These are phyloP conservation scores for Ormyrus pomaceus DNA, from an alignment of 2,888 invertebrate genomes.

Conservation along the genomic window DNA sequence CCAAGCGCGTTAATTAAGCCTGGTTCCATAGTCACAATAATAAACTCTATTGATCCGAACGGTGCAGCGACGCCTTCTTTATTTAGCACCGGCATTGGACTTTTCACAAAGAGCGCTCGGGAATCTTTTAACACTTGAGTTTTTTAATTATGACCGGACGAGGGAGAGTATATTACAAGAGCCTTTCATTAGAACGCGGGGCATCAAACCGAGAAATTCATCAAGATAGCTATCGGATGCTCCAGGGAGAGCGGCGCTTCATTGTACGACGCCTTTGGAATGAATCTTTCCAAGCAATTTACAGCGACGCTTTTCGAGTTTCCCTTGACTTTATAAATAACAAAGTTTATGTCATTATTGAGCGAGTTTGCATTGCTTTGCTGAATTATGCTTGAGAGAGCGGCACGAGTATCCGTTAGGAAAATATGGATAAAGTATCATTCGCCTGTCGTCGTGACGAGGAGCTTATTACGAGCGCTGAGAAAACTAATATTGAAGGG, in stretches of 20 bases:
- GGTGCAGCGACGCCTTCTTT: not conserved
- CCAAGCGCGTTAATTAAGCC: no score
- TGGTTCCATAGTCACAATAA: no score
- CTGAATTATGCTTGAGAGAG: constrained; percentile 13
- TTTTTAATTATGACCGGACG: constrained; percentile 20
- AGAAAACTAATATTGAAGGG: constrained; percentile 16
- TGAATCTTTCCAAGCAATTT: constrained; percentile 31
- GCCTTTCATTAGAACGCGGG: constrained; percentile 15
- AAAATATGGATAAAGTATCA: constrained; percentile 27
- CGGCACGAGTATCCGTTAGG: not conserved
- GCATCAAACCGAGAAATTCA: constrained; percentile 16
- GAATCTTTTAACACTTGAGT: constrained; percentile 30
- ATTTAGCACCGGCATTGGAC: constrained; percentile 10
- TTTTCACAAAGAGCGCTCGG: not conserved
- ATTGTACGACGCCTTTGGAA: no score
- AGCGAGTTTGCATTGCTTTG: constrained; percentile 1
- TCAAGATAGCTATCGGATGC: constrained; percentile 22
- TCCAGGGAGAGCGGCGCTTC: not conserved
- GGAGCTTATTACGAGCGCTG: not conserved
- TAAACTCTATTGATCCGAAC: no score
- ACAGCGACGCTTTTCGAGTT: constrained; percentile 27
- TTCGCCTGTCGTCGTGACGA: no score
- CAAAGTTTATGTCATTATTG: constrained; percentile 41
- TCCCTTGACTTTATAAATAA: constrained; percentile 35
- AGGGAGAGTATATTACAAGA: constrained; percentile 22